Evolutionary conservation across 1,140 invertebrate genomes (phyloP).

Genomic region (Arion vulgaris): DNA sequence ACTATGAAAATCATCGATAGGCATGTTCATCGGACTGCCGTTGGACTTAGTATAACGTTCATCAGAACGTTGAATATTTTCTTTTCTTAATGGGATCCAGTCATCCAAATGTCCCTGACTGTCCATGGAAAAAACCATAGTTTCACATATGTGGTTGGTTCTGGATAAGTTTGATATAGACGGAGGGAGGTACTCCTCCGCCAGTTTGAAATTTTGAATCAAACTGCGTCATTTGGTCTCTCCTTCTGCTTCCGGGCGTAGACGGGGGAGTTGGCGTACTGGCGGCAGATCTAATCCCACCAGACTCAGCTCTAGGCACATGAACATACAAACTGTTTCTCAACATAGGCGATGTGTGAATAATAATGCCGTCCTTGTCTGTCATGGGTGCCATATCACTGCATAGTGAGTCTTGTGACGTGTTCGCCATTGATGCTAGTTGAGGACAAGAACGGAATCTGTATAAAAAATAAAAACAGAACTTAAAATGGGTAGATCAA

Average conservation of each 20-base stretch:
- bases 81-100: conserved; percentile 38
- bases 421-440: conserved; percentile 38
- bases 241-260: conserved; percentile 48
- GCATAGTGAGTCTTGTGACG: conserved; percentile 35
- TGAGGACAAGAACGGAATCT: conserved; percentile 58
- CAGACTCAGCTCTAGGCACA: background rate
- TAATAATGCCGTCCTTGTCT: conserved; percentile 27
- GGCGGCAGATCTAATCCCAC: conserved; percentile 15
- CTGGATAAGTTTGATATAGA: conserved; percentile 41
- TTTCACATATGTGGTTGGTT: background rate
- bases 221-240: conserved; percentile 34
- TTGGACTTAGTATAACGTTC: background rate
- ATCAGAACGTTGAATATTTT: conserved; percentile 38
- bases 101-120: conserved; percentile 21
- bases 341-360: conserved; percentile 34
- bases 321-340: conserved; percentile 32
- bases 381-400: conserved; percentile 37
- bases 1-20: conserved; percentile 11
- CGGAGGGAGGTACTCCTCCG: conserved; percentile 38
- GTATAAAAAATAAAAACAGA: conserved; percentile 32
- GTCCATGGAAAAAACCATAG: conserved; percentile 43
- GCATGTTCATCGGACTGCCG: background rate
- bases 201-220: background rate
- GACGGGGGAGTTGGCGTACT: conserved; percentile 55
- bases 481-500: background rate